phyloP scores from a whole-genome alignment of 2,888 invertebrate genomes.

The Tetranychus piercei region DNA sequence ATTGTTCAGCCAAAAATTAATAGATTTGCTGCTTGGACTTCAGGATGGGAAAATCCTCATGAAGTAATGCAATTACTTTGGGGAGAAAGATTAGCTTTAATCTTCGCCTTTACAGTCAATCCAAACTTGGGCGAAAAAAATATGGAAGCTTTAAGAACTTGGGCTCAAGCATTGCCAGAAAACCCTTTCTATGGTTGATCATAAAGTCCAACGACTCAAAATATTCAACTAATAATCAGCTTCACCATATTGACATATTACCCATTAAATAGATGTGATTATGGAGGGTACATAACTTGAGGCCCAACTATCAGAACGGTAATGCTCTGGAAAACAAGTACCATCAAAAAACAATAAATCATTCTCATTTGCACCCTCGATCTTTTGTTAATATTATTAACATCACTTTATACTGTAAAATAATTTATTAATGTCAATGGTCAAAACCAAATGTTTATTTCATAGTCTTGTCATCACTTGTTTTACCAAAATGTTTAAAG shows the following conservation, averaged over 20 bases:
- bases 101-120: constrained; percentile 12
- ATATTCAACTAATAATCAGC: neutral
- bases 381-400: neutral
- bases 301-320: too few relatives aligned
- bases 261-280: neutral
- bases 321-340: too few relatives aligned
- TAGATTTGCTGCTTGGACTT: constrained; percentile 15
- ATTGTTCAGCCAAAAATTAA: constrained; percentile 11
- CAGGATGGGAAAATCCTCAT: constrained; percentile 14
- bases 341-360: neutral
- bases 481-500: too few relatives aligned
- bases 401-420: neutral
- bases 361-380: neutral
- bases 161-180: constrained; percentile 5
- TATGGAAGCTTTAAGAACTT: constrained; percentile 6
- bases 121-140: neutral
- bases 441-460: too few relatives aligned
- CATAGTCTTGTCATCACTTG: too few relatives aligned
- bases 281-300: neutral
- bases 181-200: neutral
- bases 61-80: constrained; percentile 7
- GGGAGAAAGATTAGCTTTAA: constrained; percentile 13
- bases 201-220: neutral
- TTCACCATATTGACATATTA: neutral
- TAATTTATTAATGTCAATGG: neutral